A percentile compares a stretch with the other conserved stretches of the same genome.
phyloP scores from a whole-genome alignment of 2,888 invertebrate genomes.

The Ophonus ardosiacus region DNA sequence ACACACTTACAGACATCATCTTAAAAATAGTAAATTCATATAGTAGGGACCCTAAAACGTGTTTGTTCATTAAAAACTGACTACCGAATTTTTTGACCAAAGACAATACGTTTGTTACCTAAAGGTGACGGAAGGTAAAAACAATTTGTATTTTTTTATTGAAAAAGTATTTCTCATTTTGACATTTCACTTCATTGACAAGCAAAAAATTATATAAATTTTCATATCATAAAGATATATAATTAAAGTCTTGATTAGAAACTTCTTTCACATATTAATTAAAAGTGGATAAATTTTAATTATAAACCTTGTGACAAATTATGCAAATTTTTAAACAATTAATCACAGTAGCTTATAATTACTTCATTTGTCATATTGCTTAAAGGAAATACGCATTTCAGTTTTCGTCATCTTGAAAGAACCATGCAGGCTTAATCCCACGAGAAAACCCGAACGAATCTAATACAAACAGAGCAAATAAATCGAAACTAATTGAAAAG shows the following conservation, averaged over 20 bases:
- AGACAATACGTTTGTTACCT: no score
- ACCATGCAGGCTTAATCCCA: constrained; percentile 16
- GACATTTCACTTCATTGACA: not conserved
- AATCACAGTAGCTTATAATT: constrained; percentile 2
- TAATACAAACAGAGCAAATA: constrained; percentile 46
- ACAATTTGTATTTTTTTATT: no score
- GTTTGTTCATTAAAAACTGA: no score
- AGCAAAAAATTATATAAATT: not conserved
- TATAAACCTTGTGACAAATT: not conserved
- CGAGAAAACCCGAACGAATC: constrained; percentile 32
- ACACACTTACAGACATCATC: no score
- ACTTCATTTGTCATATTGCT: constrained; percentile 25
- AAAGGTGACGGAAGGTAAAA: no score
- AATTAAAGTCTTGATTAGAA: not conserved
- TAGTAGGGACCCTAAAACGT: no score
- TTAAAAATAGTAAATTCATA: no score
- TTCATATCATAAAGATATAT: not conserved
- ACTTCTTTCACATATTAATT: not conserved
- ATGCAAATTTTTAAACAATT: constrained; percentile 19
- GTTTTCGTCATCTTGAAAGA: constrained; percentile 30
- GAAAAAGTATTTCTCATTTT: not conserved
- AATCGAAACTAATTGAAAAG: constrained; percentile 37
- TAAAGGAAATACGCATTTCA: constrained; percentile 11
- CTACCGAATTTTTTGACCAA: no score
- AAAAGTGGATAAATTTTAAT: not conserved